These are phyloP conservation scores for Lichenostomus cassidix DNA, from an alignment of 2,113 vertebrate species.

Conservation along the genomic window DNA sequence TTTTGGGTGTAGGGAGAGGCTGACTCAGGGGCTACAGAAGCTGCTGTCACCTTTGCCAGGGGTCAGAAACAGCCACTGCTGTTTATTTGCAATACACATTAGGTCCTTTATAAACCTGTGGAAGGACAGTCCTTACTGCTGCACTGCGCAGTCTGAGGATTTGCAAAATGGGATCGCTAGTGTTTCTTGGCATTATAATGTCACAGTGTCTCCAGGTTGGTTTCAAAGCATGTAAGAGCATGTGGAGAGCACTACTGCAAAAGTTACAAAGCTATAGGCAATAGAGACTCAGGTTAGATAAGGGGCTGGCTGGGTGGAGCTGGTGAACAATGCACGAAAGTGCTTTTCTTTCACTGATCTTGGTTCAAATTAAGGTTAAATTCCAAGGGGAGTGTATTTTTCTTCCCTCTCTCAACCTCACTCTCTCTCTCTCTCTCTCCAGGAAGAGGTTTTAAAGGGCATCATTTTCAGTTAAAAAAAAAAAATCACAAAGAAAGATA, in stretches of 20 bases:
- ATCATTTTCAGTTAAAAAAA: slow-evolving; percentile 66
- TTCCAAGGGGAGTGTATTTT: slow-evolving; percentile 74
- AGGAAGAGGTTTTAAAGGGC: slow-evolving; percentile 72
- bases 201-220: slow-evolving; percentile 21
- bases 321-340: slow-evolving; percentile 76
- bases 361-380: slow-evolving; percentile 86
- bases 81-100: neutral
- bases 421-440: neutral
- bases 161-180: neutral
- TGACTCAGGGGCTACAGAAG: neutral
- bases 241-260: slow-evolving; percentile 51
- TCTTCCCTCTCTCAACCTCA: neutral
- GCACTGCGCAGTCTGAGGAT: neutral
- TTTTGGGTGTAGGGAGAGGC: neutral
- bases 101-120: neutral
- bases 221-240: slow-evolving; percentile 61
- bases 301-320: slow-evolving; percentile 77
- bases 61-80: neutral
- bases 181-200: slow-evolving; percentile 28
- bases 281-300: slow-evolving; percentile 78
- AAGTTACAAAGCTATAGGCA: slow-evolving; percentile 70
- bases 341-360: slow-evolving; percentile 81
- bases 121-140: neutral
- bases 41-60: neutral
- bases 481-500: slow-evolving; percentile 70